Base-by-base conservation (phyloP, 2,797 vertebrate species). In the Spondyliosoma cantharus region DNA sequence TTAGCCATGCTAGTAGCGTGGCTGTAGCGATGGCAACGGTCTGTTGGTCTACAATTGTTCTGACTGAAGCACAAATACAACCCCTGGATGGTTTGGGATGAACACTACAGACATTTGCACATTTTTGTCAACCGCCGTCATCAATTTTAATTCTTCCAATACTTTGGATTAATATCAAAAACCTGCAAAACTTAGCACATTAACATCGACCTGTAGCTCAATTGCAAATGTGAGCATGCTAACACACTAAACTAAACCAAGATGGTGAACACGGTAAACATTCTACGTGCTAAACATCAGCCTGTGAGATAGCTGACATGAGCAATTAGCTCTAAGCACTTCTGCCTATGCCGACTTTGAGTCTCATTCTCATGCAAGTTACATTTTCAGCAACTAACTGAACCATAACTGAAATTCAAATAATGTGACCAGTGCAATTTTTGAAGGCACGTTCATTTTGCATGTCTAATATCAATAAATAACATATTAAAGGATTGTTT, bases 401-500 rank as follows among this genome's bases (percentile, higher is more conserved):
- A 22, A 64, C 52, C 17, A 17, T 25, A 27, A 45, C 7, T 46
- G 19, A 56, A 56, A 61, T 73, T 48, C 49, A 25, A 62, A 50
- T 71, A 68, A 54, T 4, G 15, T 27, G 58, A 24, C 11, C 50
- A 20, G 29, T 2, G 7, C 0, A 22, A 8, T 53, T 61, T 74
- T 54, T 27, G 19, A 74, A 20, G 25, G 11, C 22, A 13, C n/a
- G 67, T 66, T 25, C 53, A 71, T 71, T 58, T 25, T 57, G 29
- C 14, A 79, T 29, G 46, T 74, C 6, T 60, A 9, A 0, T 50
- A 52, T 53, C 48, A 69, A 66, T 65, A 59, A 19, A 19, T 56
- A 27, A 65, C 19, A 74, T 67, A 52, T 62, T 62, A 71, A 64
- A 79, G 16, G 7, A 14, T 70, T 66, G 5, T 58, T 66, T 73